A percentile compares a stretch with the other conserved stretches of the same genome.
Conservation (phyloP, 2,797 vertebrate species). For the Toxotes lorentzi region DNA sequence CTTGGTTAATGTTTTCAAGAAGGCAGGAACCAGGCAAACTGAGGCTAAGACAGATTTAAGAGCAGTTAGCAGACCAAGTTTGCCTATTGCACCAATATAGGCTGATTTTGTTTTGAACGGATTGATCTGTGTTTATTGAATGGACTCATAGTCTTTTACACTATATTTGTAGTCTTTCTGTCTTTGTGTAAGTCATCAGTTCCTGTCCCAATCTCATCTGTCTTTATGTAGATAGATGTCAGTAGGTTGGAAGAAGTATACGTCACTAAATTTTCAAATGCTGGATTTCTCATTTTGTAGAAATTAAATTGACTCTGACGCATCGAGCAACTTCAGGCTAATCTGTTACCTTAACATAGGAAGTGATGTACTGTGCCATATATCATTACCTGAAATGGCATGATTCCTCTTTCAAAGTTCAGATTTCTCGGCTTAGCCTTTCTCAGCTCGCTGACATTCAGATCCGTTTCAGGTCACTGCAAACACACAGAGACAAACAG, state of each 20-base stretch:
- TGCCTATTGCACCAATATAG: no score
- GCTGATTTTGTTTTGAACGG: background rate
- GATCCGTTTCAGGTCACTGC: conserved; percentile 52
- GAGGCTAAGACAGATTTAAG: no score
- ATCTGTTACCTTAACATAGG: conserved; percentile 31
- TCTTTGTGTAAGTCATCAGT: background rate
- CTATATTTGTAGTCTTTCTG: background rate
- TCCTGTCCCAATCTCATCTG: background rate
- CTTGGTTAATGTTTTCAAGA: background rate
- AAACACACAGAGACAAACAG: conserved; percentile 25
- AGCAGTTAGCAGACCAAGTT: no score
- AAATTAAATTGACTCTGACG: conserved; percentile 27
- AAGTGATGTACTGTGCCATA: background rate
- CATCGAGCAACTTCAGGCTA: conserved; percentile 10
- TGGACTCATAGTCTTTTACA: background rate
- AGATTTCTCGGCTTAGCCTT: conserved; percentile 1
- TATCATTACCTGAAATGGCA: conserved; percentile 41
- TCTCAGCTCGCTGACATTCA: conserved; percentile 60
- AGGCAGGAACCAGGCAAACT: background rate
- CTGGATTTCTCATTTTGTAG: conserved; percentile 14
- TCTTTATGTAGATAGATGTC: conserved; percentile 22
- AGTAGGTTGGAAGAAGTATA: background rate
- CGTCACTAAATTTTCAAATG: conserved; percentile 9
- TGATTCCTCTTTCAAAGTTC: conserved; percentile 48
- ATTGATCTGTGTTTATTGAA: background rate